A percentile compares a stretch with the other conserved stretches of the same genome.
phyloP scores from a whole-genome alignment of 2,113 vertebrate genomes.

The Australoheros scitulus region DNA sequence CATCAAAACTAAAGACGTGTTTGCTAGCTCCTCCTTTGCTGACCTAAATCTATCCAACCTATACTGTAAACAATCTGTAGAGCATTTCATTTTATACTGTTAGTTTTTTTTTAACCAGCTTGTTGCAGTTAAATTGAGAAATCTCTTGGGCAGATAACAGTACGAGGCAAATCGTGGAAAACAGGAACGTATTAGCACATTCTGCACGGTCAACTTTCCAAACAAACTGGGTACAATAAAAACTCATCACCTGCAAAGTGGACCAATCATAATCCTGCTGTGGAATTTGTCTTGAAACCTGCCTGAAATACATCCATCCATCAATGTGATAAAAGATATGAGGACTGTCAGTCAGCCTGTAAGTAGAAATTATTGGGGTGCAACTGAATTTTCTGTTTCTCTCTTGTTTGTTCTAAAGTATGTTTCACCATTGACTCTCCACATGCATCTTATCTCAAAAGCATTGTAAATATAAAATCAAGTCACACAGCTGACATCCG shows the following conservation, averaged over 20 bases:
- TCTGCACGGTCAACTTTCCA: too few relatives aligned
- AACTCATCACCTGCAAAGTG: not conserved
- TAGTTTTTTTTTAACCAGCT: not conserved
- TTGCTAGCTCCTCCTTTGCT: constrained; percentile 7
- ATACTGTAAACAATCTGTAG: not conserved
- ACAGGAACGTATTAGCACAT: not conserved
- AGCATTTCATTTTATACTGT: not conserved
- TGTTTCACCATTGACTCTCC: not conserved
- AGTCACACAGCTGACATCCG: not conserved
- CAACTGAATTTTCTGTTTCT: not conserved
- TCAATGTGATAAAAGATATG: not conserved
- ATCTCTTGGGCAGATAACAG: not conserved
- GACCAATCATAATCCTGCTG: not conserved
- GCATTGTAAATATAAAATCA: not conserved
- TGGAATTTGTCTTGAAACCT: constrained; percentile 12
- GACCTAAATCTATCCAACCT: constrained; percentile 3
- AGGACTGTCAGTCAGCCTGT: not conserved
- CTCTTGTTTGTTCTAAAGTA: not conserved
- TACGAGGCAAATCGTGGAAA: not conserved
- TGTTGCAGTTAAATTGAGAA: not conserved
- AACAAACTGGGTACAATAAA: constrained; percentile 14
- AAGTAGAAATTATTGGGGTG: not conserved
- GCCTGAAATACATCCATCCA: not conserved
- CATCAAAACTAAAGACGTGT: constrained; percentile 51
- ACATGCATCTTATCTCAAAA: not conserved